Base-by-base conservation (phyloP, 2,888 invertebrate species). In the Eupeodes luniger region DNA sequence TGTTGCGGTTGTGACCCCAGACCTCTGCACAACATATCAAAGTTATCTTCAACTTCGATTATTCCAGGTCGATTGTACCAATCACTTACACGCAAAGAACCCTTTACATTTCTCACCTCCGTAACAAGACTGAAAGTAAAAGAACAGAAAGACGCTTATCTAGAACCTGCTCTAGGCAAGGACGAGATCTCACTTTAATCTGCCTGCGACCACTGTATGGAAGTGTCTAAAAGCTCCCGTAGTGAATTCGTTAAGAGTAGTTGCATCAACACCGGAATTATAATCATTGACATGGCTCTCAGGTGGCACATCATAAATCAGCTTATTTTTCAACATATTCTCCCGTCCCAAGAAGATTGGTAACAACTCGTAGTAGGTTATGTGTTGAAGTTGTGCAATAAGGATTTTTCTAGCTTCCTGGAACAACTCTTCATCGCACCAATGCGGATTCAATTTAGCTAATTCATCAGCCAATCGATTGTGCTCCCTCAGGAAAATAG, bases 1-100 rank as follows among this genome's bases (percentile, higher is more conserved):
- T 96, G 95, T 93, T 97, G 95, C 1, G 96, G 96, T 92, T 98
- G 98, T 11, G 96, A 96, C 4, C 96, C 94, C 91, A 98, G 94
- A 9, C 97, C 97, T 93, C 97, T 94, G 0, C 96, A 94, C 74
- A 98, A 94, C 85, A 96, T 95, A 92, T 97, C 96, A 91, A 97
- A 96, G 91, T 95, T 95, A 82, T 94, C 94, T 47, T 93, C 94
- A 40, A 93, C 92, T 91, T 95, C 95, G 78, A 95, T 92, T 69
- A 95, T 93, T 64, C 93, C 93, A 5, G 95, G 95, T 36, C 94
- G 92, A 91, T 95, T 95, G 90, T 94, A 94, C 93, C 94, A 94
- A 91, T 95, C 94, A 89, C 94, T 94, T 36, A 95, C 91, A 10
- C 94, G 93, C 62, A 94, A 89, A 2, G 94, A 93, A 19, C 93